Percentiles rank a stretch among this genome's conserved stretches.
These are phyloP conservation scores for Etheostoma cragini DNA, from an alignment of 2,113 vertebrate genomes.

Conservation along the genomic window DNA sequence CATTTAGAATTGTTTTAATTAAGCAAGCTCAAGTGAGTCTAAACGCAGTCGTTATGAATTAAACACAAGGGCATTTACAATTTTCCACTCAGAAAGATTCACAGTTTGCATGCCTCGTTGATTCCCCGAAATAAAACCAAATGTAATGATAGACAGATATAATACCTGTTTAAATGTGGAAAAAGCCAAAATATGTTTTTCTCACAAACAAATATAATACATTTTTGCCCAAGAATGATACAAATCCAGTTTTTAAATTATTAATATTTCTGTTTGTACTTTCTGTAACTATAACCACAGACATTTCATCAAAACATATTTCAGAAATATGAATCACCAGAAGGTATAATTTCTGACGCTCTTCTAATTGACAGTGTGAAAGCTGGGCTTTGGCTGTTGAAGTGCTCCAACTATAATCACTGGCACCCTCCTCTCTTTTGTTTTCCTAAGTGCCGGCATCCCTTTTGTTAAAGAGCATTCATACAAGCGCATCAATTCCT, in stretches of 20 bases:
- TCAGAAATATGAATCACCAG: constrained; percentile 28
- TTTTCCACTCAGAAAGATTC: constrained; percentile 16
- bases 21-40: constrained; percentile 5
- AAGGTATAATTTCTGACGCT: constrained; percentile 17
- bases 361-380: constrained; percentile 46
- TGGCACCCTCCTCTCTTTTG: constrained; percentile 65
- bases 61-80: constrained; percentile 13
- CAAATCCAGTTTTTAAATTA: constrained; percentile 6
- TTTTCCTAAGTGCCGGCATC: constrained; percentile 75
- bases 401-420: constrained; percentile 71
- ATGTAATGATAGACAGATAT: constrained; percentile 8
- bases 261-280: background rate
- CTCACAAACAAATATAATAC: background rate
- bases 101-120: constrained; percentile 5
- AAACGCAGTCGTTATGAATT: constrained; percentile 42
- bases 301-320: constrained; percentile 21
- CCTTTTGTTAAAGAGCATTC: constrained; percentile 69
- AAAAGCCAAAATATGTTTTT: constrained; percentile 5
- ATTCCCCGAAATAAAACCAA: constrained; percentile 24
- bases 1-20: constrained; percentile 19
- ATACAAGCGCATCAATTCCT: constrained; percentile 68
- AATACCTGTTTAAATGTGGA: background rate
- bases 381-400: constrained; percentile 48
- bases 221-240: background rate
- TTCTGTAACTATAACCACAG: background rate